These are phyloP conservation scores for Phyllotreta striolata DNA, from an alignment of 2,888 invertebrate species.

Conservation along the genomic window DNA sequence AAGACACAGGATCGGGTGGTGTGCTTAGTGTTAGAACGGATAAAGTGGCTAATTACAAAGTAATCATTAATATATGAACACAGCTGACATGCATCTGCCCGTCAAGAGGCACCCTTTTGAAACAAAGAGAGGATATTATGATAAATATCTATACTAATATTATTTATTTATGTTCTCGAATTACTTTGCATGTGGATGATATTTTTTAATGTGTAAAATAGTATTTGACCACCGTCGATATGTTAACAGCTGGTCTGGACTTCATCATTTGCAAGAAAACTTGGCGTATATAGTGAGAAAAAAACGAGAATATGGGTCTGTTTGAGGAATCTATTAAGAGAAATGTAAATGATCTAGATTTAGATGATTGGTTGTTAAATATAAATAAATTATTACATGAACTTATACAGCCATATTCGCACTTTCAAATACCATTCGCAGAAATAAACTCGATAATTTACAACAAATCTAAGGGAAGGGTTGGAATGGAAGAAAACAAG, in stretches of 20 bases:
- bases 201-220: slow-evolving; percentile 31
- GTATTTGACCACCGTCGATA: slow-evolving; percentile 25
- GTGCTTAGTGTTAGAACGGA: slow-evolving; percentile 55
- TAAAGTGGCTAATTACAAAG: slow-evolving; percentile 62
- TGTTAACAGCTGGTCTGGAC: slow-evolving; percentile 18
- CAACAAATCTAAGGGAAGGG: no score
- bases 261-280: no score
- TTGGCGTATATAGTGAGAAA: no score
- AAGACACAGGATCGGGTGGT: slow-evolving; percentile 43
- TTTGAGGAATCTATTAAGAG: no score
- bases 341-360: no score
- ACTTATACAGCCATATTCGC: not conserved
- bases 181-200: slow-evolving; percentile 53
- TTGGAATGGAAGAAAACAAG: no score
- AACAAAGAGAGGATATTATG: slow-evolving; percentile 61
- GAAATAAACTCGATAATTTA: no score
- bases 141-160: slow-evolving; percentile 60
- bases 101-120: slow-evolving; percentile 60
- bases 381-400: no score
- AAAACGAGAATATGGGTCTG: no score
- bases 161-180: slow-evolving; percentile 59
- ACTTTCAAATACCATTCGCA: no score
- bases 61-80: slow-evolving; percentile 60
- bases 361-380: no score
- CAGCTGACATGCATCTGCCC: slow-evolving; percentile 62